These are phyloP conservation scores for Astyanax mexicanus DNA, from an alignment of 2,797 vertebrate genomes.

Conservation along the genomic window DNA sequence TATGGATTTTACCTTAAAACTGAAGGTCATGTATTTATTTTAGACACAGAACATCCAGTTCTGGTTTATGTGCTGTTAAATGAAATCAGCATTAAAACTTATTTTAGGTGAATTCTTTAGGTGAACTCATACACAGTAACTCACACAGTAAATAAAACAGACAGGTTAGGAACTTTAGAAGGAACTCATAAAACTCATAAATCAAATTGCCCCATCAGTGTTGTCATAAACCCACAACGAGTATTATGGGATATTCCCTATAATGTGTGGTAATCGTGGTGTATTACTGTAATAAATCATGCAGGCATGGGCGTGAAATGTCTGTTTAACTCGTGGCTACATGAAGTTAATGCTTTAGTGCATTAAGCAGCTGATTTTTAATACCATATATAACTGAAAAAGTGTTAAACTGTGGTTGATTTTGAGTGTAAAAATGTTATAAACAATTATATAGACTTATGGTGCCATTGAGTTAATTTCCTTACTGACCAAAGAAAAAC, in stretches of 20 bases:
- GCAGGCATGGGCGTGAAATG: conserved; percentile 6
- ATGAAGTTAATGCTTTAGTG: too few relatives aligned
- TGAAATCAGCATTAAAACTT: too few relatives aligned
- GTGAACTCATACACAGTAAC: neutral
- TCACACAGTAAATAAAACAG: neutral
- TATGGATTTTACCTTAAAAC: neutral
- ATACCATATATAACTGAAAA: too few relatives aligned
- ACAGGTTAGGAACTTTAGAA: too few relatives aligned
- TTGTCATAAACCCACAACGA: conserved; percentile 3
- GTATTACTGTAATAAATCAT: conserved; percentile 42
- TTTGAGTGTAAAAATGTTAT: too few relatives aligned
- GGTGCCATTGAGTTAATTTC: too few relatives aligned
- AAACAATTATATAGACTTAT: too few relatives aligned
- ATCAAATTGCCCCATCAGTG: neutral
- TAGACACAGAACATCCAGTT: neutral
- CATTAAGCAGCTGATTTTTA: too few relatives aligned
- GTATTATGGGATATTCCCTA: neutral
- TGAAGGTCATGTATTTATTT: neutral
- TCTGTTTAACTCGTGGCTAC: neutral
- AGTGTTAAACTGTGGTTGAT: too few relatives aligned
- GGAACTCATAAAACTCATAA: too few relatives aligned
- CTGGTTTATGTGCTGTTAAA: neutral
- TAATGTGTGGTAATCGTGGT: conserved; percentile 15
- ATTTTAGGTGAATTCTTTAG: too few relatives aligned
- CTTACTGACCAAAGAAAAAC: too few relatives aligned